phyloP scores from a whole-genome alignment of 2,113 vertebrate species.

The Platycercus adscitus region DNA sequence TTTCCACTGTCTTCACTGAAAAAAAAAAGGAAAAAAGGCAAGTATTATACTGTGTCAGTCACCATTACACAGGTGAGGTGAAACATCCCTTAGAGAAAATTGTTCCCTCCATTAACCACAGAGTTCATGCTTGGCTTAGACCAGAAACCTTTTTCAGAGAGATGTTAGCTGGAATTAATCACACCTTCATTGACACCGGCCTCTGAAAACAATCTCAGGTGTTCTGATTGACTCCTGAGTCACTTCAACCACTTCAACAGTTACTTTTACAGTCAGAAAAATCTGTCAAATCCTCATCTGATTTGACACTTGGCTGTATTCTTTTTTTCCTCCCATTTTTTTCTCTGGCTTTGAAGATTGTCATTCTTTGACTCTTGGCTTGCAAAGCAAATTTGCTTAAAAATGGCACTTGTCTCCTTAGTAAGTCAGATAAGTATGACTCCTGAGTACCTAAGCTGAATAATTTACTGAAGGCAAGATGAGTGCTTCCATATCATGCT shows the following conservation, averaged over 20 bases:
- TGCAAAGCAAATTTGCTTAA: background rate
- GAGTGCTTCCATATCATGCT: background rate
- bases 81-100: background rate
- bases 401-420: background rate
- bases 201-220: background rate
- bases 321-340: background rate
- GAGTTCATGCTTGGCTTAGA: background rate
- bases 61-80: background rate
- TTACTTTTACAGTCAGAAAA: background rate
- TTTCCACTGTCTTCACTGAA: background rate
- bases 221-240: background rate
- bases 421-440: background rate
- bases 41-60: background rate
- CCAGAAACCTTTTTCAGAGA: background rate
- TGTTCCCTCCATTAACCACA: background rate
- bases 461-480: background rate
- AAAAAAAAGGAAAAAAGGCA: background rate
- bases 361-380: background rate
- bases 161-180: background rate
- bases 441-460: background rate
- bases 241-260: background rate
- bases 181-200: background rate
- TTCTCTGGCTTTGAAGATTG: background rate
- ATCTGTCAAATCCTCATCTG: background rate
- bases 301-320: background rate